A percentile compares a stretch with the other conserved stretches of the same genome.
Conservation (phyloP, 2,113 vertebrate genomes). For the Poeciliopsis retropinna region DNA sequence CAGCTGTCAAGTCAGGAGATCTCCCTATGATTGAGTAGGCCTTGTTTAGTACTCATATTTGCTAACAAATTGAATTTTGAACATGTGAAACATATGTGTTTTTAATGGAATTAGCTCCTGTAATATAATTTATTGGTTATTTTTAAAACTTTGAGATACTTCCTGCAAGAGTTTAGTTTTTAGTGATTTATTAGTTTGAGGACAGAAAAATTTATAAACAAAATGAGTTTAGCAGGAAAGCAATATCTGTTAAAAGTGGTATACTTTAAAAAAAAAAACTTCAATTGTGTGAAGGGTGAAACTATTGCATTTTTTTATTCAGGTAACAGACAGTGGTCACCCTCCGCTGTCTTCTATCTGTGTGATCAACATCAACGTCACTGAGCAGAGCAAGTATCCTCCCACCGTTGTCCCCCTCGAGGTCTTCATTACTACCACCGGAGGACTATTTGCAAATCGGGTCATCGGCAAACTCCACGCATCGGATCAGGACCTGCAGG, state of each 20-base stretch:
- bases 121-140: no score
- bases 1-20: no score
- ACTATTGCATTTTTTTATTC: background rate
- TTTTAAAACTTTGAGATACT: no score
- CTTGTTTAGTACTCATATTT: no score
- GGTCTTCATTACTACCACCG: conserved; percentile 87
- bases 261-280: background rate
- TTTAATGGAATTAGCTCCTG: no score
- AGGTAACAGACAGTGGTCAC: conserved; percentile 91
- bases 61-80: no score
- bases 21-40: no score
- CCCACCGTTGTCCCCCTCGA: conserved; percentile 90
- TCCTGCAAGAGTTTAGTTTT: no score
- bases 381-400: conserved; percentile 87
- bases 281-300: background rate
- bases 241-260: background rate
- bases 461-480: conserved; percentile 92
- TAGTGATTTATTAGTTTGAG: no score
- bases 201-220: no score
- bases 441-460: conserved; percentile 79
- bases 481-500: conserved; percentile 91
- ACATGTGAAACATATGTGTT: no score
- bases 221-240: no score
- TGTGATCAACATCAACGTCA: conserved; percentile 86
- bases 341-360: conserved; percentile 93